Evolutionary conservation across 2,113 vertebrate species (phyloP).

Genomic region (Athene noctua): DNA sequence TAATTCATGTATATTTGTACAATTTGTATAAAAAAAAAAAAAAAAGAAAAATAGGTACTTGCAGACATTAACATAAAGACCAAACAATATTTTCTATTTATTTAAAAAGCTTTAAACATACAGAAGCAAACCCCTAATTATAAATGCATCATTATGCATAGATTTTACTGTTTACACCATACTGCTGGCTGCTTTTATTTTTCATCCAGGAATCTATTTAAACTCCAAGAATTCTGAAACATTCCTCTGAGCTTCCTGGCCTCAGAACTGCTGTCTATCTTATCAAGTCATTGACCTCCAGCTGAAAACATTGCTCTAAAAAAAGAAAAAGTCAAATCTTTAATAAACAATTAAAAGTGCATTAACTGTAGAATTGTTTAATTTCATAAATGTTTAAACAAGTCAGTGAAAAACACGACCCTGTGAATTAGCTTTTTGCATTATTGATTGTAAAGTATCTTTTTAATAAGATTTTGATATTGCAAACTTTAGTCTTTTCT

Average conservation of each 20-base stretch:
- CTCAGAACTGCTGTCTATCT: conserved; percentile 61
- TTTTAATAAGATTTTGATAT: conserved; percentile 66
- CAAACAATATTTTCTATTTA: conserved; percentile 71
- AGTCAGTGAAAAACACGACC: conserved; percentile 75
- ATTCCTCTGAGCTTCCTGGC: conserved; percentile 55
- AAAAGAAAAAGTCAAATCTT: conserved; percentile 65
- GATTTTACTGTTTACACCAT: conserved; percentile 54
- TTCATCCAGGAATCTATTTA: conserved; percentile 52
- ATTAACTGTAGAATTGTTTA: conserved; percentile 69
- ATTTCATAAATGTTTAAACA: conserved; percentile 71
- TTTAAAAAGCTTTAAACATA: conserved; percentile 63
- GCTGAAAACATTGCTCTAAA: conserved; percentile 68
- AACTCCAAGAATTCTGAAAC: conserved; percentile 44
- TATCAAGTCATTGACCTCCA: conserved; percentile 62
- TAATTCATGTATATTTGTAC: conserved; percentile 59
- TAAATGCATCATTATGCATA: conserved; percentile 41
- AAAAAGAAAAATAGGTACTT: conserved; percentile 43
- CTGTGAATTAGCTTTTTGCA: conserved; percentile 73
- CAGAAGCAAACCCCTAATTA: conserved; percentile 68
- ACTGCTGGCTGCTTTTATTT: conserved; percentile 59
- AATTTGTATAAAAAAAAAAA: conserved; percentile 50
- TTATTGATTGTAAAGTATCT: conserved; percentile 70
- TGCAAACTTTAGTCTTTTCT: conserved; percentile 62
- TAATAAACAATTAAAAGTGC: conserved; percentile 74
- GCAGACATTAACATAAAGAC: conserved; percentile 69